Conservation (phyloP, 2,113 vertebrate genomes). For the Pachyramphus minor region DNA sequence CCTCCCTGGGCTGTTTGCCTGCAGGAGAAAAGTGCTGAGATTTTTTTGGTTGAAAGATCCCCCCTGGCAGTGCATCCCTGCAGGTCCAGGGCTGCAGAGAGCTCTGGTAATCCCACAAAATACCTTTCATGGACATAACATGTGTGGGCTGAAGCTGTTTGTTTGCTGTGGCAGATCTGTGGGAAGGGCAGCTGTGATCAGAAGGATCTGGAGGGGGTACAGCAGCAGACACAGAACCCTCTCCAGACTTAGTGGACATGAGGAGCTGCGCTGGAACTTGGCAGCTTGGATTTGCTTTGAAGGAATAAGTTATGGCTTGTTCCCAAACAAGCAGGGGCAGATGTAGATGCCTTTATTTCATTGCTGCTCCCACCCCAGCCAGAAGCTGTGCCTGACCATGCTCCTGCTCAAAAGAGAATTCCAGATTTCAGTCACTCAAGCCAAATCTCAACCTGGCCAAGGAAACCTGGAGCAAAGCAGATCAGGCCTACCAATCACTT, state of each 20-base stretch:
- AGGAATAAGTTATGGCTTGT: neutral
- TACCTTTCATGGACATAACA: neutral
- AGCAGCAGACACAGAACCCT: neutral
- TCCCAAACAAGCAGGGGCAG: neutral
- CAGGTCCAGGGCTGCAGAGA: neutral
- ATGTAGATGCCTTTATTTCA: neutral
- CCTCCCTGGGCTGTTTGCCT: neutral
- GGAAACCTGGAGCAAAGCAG: neutral
- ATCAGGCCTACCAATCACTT: neutral
- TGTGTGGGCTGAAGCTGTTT: neutral
- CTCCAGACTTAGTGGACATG: neutral
- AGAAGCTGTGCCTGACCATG: neutral
- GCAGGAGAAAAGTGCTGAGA: fast-evolving
- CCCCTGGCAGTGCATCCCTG: neutral
- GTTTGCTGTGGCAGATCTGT: neutral
- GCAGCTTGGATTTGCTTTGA: neutral
- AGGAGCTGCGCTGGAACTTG: neutral
- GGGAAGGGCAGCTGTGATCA: neutral
- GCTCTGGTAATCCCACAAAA: neutral
- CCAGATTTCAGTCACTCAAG: neutral
- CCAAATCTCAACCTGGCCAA: neutral
- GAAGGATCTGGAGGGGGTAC: neutral
- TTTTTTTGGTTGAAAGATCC: neutral
- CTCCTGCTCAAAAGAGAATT: neutral
- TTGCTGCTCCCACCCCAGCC: neutral